Evolutionary conservation across 2,797 vertebrate genomes (phyloP), one percentile per base, ranked within the genome.

Genomic region (Chrosomus eos): DNA sequence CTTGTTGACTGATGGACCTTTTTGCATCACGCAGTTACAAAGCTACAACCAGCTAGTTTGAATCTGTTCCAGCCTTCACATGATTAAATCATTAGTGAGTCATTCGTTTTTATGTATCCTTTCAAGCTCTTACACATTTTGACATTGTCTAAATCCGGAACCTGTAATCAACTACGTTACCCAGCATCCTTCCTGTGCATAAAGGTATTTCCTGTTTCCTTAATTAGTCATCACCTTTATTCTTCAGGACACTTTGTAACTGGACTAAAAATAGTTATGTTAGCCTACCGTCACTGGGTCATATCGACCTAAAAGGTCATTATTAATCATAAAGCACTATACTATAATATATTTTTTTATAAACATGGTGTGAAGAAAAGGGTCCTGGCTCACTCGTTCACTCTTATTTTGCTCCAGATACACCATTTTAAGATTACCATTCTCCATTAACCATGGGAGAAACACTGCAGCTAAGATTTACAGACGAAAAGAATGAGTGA

Each of bases 101-200:
- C 85, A 87, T 48, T 81, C 10, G 40, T 23, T 84, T 83, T 76
- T 81, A 81, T 79, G 73, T 55, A 84, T 38, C 23, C 43, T 74
- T 70, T 68, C 16, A 60, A 43, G 36, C 51, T 80, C 48, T 82
- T 82, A 82, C 53, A 75, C 43, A 33, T 45, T 85, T 55, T 71
- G 45, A 83, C 85, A 89, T 88, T 88, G 87, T 90, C 85, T 84
- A 28, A 73, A 48, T 48, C 83, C 78, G 81, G 88, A 89, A 82
- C 40, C 66, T 87, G 77, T 51, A 80, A 72, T 87, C 86, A 86
- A 80, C 80, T 85, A 87, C 62, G 71, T 85, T 80, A 84, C 55
- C 83, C 83, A 88, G 87, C 85, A 87, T 90, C 88, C 89, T 89
- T 90, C 89, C 89, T 83, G 18, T 28, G 71, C 36, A 26, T 77